Percentiles rank a stretch among this genome's conserved stretches.
Evolutionary conservation across 2,888 invertebrate genomes (phyloP).

Genomic region (Onchidella celtica): DNA sequence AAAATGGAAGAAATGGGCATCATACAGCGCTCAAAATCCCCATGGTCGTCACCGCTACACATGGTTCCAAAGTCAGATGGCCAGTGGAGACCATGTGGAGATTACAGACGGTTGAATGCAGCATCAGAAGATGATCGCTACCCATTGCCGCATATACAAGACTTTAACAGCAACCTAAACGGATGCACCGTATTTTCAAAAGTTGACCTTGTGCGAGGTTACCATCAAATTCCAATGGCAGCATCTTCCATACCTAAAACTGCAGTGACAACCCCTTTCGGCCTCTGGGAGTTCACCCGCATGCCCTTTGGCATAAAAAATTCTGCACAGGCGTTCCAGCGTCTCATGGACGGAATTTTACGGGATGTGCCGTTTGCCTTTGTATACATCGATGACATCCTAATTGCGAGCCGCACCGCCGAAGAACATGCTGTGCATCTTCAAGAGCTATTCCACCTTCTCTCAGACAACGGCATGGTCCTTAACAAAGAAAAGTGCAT

Average conservation of each 20-base stretch:
- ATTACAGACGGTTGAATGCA: conserved; percentile 43
- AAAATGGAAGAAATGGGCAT: conserved; percentile 69
- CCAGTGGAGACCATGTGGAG: conserved; percentile 52
- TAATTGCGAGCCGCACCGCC: conserved; percentile 22
- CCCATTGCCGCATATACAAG: conserved; percentile 51
- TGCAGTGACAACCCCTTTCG: conserved; percentile 51
- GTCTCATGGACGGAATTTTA: conserved; percentile 37
- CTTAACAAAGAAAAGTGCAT: conserved; percentile 44
- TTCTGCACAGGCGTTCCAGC: conserved; percentile 37
- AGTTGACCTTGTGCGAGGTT: conserved; percentile 51
- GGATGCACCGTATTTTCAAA: conserved; percentile 56
- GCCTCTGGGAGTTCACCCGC: conserved; percentile 23
- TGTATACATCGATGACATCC: conserved; percentile 30
- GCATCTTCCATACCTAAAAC: conserved; percentile 48
- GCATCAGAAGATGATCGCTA: conserved; percentile 47
- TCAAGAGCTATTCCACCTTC: conserved; percentile 18
- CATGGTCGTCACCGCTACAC: conserved; percentile 66
- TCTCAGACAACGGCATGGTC: conserved; percentile 30
- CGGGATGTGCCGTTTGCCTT: conserved; percentile 25
- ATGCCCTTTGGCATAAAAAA: conserved; percentile 39
- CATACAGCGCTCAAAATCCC: conserved; percentile 77
- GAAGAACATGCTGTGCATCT: conserved; percentile 30
- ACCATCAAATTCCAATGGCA: conserved; percentile 53
- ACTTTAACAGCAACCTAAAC: conserved; percentile 44
- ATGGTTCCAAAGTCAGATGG: conserved; percentile 77